These are phyloP conservation scores for Lagenorhynchus albirostris DNA, from an alignment of 2,113 vertebrate species.

Conservation along the genomic window DNA sequence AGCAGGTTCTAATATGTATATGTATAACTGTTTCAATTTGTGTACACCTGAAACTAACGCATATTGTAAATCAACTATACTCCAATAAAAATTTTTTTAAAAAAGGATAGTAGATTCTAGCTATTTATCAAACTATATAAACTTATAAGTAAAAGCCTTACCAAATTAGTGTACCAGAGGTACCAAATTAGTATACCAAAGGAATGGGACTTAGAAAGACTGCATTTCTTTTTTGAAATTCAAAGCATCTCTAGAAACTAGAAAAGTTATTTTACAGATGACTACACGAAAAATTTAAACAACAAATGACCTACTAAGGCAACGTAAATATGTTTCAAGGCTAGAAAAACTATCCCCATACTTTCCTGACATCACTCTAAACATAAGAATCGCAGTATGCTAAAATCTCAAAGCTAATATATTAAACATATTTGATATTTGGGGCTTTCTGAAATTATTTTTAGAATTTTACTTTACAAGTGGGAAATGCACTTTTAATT, in stretches of 20 bases:
- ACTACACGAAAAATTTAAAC: not conserved
- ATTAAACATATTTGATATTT: not conserved
- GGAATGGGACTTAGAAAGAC: no score
- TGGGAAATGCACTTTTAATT: not conserved
- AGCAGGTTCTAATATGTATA: not conserved
- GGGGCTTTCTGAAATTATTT: not conserved
- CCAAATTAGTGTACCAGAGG: not conserved
- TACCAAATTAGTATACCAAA: not conserved
- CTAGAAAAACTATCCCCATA: not conserved
- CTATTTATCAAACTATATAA: not conserved
- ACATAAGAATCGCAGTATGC: not conserved
- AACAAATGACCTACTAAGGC: not conserved
- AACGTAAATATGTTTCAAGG: not conserved
- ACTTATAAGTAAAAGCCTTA: not conserved
- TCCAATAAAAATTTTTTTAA: not conserved
- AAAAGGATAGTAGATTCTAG: not conserved
- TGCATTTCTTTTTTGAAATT: no score
- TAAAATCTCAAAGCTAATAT: slow-evolving; percentile 24
- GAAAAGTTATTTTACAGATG: no score
- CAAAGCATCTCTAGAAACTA: no score
- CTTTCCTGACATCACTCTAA: slow-evolving; percentile 13
- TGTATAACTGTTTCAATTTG: not conserved
- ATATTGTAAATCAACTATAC: not conserved
- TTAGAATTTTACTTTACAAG: slow-evolving; percentile 41
- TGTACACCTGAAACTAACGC: not conserved